A percentile compares a stretch with the other conserved stretches of the same genome.
Conservation (phyloP, 2,888 invertebrate species). For the Tenthredo notha region DNA sequence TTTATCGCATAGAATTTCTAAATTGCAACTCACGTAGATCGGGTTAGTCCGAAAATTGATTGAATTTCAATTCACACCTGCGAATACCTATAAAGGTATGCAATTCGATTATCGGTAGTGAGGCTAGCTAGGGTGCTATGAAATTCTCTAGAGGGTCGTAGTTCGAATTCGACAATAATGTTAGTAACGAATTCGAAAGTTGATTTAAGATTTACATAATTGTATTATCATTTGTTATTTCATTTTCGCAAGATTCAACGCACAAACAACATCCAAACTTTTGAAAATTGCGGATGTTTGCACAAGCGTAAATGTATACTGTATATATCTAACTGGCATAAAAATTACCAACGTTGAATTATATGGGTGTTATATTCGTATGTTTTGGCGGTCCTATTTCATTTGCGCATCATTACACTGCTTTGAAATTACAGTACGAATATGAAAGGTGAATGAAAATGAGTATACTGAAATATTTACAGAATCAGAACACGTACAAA, state of each 20-base stretch:
- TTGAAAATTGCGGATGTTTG: neutral
- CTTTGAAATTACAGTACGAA: neutral
- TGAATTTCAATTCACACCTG: constrained; percentile 6
- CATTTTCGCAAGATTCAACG: neutral
- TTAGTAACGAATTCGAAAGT: neutral
- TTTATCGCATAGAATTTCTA: neutral
- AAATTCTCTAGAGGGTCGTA: neutral
- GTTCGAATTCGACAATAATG: neutral
- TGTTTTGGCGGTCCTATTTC: neutral
- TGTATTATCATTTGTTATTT: neutral
- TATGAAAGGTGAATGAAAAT: constrained; percentile 27
- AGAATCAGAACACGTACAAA: neutral
- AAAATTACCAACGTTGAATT: neutral
- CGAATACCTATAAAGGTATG: neutral
- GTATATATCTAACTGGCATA: neutral
- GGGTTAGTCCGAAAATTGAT: neutral
- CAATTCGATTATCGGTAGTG: neutral
- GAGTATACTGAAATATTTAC: neutral
- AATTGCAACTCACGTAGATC: neutral
- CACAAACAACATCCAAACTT: neutral
- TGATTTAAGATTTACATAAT: constrained; percentile 2
- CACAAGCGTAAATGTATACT: too few species aligned
- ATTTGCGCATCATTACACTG: constrained; percentile 49
- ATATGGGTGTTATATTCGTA: neutral
- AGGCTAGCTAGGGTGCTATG: neutral